These are phyloP conservation scores for Apeltes quadracus DNA, from an alignment of 2,113 vertebrate genomes.

Conservation along the genomic window DNA sequence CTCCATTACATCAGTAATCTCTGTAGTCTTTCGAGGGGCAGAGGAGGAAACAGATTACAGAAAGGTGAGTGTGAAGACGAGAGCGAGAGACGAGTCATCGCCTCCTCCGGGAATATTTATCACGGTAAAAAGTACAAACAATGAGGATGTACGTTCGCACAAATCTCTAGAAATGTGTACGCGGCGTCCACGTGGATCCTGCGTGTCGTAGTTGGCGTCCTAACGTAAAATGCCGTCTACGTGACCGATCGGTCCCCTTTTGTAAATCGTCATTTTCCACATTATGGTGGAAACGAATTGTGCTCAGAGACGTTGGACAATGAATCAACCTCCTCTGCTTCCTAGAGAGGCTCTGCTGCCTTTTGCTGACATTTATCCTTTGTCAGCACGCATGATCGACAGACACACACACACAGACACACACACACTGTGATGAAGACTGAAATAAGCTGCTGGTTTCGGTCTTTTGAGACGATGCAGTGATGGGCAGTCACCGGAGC, in stretches of 20 bases:
- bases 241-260: no score
- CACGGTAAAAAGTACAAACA: background rate
- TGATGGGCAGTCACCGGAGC: conserved; percentile 38
- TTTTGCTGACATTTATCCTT: conserved; percentile 46
- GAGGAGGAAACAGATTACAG: background rate
- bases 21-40: conserved; percentile 44
- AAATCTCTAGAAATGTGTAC: no score
- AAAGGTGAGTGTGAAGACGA: conserved; percentile 21
- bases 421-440: conserved; percentile 24
- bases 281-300: background rate
- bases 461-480: conserved; percentile 23
- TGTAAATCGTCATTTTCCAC: background rate
- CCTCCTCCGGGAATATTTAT: background rate
- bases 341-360: conserved; percentile 5
- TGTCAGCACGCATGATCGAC: conserved; percentile 31
- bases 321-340: background rate
- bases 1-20: conserved; percentile 51
- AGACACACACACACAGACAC: background rate
- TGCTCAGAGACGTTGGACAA: background rate
- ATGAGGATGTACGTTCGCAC: background rate
- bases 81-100: conserved; percentile 24
- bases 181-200: no score
- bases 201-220: no score
- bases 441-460: conserved; percentile 42
- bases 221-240: no score